Evolutionary conservation across 2,888 invertebrate species (phyloP).

Genomic region (Beris morrisii): DNA sequence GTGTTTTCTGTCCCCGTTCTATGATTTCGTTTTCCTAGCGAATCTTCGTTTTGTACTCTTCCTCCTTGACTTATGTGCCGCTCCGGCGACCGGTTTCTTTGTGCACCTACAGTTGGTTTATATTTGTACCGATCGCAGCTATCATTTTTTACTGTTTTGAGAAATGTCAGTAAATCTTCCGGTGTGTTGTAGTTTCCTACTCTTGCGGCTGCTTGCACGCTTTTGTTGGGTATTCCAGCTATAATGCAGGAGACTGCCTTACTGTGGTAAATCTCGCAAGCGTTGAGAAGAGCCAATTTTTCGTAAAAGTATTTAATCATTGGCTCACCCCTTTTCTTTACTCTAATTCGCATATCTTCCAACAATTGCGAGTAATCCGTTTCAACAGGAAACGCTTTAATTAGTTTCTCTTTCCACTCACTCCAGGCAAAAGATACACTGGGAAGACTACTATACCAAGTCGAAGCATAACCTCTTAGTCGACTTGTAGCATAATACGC

Average conservation of each 20-base stretch:
- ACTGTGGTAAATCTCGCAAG: background rate
- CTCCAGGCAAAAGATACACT: slow-evolving; percentile 27
- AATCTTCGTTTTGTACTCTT: background rate
- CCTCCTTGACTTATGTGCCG: background rate
- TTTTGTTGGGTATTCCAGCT: background rate
- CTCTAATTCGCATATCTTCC: background rate
- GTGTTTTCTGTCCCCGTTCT: too few relatives aligned
- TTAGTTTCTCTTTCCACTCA: slow-evolving; percentile 33
- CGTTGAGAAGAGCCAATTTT: background rate
- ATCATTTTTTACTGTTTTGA: background rate
- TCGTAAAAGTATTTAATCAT: slow-evolving; percentile 6
- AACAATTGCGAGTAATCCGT: slow-evolving; percentile 17
- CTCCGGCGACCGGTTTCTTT: background rate
- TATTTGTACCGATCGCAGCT: background rate
- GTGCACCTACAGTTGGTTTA: background rate
- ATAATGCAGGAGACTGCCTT: slow-evolving; percentile 10
- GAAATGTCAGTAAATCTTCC: background rate
- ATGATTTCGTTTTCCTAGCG: background rate
- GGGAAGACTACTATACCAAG: slow-evolving; percentile 33
- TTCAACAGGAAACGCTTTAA: slow-evolving; percentile 32
- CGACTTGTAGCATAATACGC: slow-evolving; percentile 25
- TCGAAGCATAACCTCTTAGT: slow-evolving; percentile 16
- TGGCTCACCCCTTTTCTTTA: too few relatives aligned
- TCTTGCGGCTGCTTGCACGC: background rate
- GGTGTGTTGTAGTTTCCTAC: slow-evolving; percentile 8